Conservation (phyloP, 64 coral and sea anemone genomes). For the Platygyra sinensis region DNA sequence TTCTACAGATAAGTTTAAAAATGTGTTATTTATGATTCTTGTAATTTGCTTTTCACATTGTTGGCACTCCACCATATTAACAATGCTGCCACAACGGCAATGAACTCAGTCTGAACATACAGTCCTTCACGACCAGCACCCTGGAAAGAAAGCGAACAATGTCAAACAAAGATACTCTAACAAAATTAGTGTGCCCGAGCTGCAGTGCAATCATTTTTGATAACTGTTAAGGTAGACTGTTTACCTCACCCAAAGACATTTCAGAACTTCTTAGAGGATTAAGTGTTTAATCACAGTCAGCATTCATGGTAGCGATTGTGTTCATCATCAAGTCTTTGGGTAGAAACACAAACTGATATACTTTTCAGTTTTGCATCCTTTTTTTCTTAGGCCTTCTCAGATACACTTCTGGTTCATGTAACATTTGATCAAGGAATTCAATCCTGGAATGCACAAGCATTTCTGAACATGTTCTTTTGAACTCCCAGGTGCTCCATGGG, state of each 20-base stretch:
- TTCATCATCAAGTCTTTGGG: slow-evolving; percentile 46
- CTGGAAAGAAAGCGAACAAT: slow-evolving; percentile 3
- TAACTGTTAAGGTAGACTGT: too few relatives aligned
- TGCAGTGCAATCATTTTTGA: background rate
- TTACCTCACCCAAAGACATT: slow-evolving; percentile 15
- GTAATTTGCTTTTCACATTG: slow-evolving; percentile 91
- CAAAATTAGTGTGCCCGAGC: background rate
- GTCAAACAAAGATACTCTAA: background rate
- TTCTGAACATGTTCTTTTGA: too few relatives aligned
- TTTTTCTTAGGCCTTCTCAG: too few relatives aligned
- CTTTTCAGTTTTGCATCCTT: too few relatives aligned
- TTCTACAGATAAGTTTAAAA: slow-evolving; percentile 17
- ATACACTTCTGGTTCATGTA: too few relatives aligned
- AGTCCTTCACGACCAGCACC: slow-evolving; percentile 95
- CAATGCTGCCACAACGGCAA: slow-evolving; percentile 95
- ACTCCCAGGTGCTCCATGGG: too few relatives aligned
- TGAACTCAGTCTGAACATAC: slow-evolving; percentile 98
- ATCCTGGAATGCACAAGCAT: too few relatives aligned
- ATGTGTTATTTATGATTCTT: slow-evolving; percentile 70
- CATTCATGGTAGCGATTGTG: slow-evolving; percentile 32
- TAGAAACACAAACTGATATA: background rate
- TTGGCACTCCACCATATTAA: slow-evolving; percentile 99
- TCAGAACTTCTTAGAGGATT: slow-evolving; percentile 46
- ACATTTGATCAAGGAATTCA: too few relatives aligned
- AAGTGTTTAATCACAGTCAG: slow-evolving; percentile 5